Base-by-base conservation (phyloP, 2,113 vertebrate genomes). In the Willisornis vidua region DNA sequence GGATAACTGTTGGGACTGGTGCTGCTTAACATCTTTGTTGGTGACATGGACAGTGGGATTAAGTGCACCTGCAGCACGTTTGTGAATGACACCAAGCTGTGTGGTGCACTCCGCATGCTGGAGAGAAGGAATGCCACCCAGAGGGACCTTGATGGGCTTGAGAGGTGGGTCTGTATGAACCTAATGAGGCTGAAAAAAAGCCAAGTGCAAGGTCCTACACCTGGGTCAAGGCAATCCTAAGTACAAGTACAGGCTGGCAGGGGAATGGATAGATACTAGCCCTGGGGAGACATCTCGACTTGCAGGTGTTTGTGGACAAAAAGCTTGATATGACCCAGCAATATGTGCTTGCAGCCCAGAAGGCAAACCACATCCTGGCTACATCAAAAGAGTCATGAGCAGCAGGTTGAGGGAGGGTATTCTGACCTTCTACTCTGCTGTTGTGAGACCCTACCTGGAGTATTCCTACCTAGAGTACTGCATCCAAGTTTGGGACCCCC, bases 171-270 rank as follows among this genome's bases (percentile, higher is more conserved):
- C 26, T 14, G 2, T 33, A 22, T 5, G 25, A 45, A 61, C 22
- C 14, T 77, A 18, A 33, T 18, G 26, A 37, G 13, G 18, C 33
- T 52, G 25, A 26, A 7, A 12, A 37, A 31, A 52, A 2, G 33
- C 37, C 73, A 37, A 12, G 19, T 45, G 14, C 22, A 45, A 10
- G 26, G 18, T 61, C 9, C 45, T 35, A 9, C 20, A 37, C 25
- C 11, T 61, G 22, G 19, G 13, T 9, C 0, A 0, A 28, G 49
- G 46, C 37, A 20, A 19, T 39, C 61, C 19, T 45, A 39, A 74
- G 31, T 37, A 39, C 6, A 67, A 28, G 16, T 65, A 43, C 3
- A n/a, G 23, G 7, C 23, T n/a, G 45, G 33, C 26, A 46, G 35
- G 55, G 4, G n/a, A 72, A 65, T 49, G 25, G 20, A 26, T 49